A percentile compares a stretch with the other conserved stretches of the same genome.
These are phyloP conservation scores for Pachydiplax longipennis DNA, from an alignment of 2,888 invertebrate species.

Conservation along the genomic window DNA sequence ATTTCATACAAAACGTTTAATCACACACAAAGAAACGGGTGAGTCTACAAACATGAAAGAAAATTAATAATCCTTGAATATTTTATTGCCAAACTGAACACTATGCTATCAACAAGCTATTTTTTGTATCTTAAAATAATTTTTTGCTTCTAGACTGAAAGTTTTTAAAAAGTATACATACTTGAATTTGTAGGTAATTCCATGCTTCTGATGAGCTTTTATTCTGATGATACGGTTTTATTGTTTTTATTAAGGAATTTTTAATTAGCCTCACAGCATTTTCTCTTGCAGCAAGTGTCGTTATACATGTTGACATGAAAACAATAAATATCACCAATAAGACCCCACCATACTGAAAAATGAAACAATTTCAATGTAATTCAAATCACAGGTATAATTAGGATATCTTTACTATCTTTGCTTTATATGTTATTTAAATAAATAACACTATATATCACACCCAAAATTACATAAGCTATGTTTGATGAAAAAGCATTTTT, in stretches of 20 bases:
- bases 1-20: too few species aligned
- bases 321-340: not conserved
- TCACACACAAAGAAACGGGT: too few species aligned
- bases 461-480: too few species aligned
- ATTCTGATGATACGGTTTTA: not conserved
- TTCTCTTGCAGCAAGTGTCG: not conserved
- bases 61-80: too few species aligned
- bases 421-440: not conserved
- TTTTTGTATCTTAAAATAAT: too few species aligned
- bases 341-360: conserved; percentile 6
- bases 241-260: not conserved
- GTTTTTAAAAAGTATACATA: not conserved
- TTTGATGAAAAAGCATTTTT: too few species aligned
- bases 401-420: too few species aligned
- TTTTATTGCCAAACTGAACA: too few species aligned
- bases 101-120: too few species aligned
- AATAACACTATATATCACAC: not conserved
- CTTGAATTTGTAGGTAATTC: conserved; percentile 2
- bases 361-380: not conserved
- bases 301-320: not conserved
- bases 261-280: not conserved
- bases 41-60: too few species aligned
- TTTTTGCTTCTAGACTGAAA: too few species aligned
- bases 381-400: not conserved
- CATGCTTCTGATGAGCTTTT: not conserved